Base-by-base conservation (phyloP, 64 coral and sea anemone genomes). In the Cladopsammia gracilis region DNA sequence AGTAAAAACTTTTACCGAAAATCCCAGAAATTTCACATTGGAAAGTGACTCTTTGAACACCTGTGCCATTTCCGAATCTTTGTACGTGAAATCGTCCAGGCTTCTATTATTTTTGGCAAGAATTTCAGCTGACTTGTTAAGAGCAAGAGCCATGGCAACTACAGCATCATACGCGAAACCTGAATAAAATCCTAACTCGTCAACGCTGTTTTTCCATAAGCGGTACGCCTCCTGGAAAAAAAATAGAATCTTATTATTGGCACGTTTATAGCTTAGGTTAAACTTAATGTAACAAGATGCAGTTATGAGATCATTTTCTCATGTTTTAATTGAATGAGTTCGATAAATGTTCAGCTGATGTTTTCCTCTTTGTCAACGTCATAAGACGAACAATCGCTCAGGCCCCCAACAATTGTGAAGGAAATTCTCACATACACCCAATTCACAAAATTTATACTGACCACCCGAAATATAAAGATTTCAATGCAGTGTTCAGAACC, bases 121-220 rank as follows among this genome's bases (percentile, higher is more conserved):
- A 14, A 68, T 64, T 50, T 25, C 43, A 20, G 61, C 80, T 49
- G 80, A 84, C 6, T 6, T 65, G 61, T 84, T 84, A 12, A 84
- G 87, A 46, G 92, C 92, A 0, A 85, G 25, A 3, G 87, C 87
- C 47, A 94, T 94, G 16, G 92, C 77, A 47, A 87, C 61, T 6
- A 89, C 2, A 10, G 86, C 86, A 16, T 94, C 92, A 58, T 89
- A 76, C n/a, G 86, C 92, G 83, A 89, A 64, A 8, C 92, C 92
- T 47, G 92, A 89, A 19, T 94, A 94, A 4, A 76, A 15, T 10
- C 92, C 92, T 70, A 83, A 58, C 18, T 84, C n/a, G 47, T 89
- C 19, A 56, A 89, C 23, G 49, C 66, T 75, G 53, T 71, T 48
- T 34, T 89, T 76, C 92, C 92, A 94, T 82, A 5, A 20, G 16